Evolutionary conservation across 2,888 invertebrate genomes (phyloP).

Genomic region (Pegoplata infirma): DNA sequence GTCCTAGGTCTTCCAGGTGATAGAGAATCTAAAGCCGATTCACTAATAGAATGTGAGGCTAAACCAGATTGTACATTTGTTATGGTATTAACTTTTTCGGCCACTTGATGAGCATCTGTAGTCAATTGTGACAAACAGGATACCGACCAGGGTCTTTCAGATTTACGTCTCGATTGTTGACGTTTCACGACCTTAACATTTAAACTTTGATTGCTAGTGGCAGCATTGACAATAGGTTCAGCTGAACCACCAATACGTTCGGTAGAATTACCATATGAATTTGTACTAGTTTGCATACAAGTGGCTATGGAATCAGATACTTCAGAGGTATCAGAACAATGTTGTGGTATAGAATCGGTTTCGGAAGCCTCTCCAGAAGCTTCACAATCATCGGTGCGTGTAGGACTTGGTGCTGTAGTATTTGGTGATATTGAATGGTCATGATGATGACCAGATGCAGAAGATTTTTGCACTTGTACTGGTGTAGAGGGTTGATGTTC

Average conservation of each 20-base stretch:
- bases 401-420: constrained; percentile 28
- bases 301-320: constrained; percentile 88
- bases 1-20: constrained; percentile 77
- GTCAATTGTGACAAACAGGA: constrained; percentile 89
- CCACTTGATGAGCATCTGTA: constrained; percentile 76
- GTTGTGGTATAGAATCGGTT: constrained; percentile 79
- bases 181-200: constrained; percentile 81
- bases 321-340: constrained; percentile 86
- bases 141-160: constrained; percentile 90
- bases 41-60: constrained; percentile 89
- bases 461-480: constrained; percentile 63
- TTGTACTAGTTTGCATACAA: constrained; percentile 80
- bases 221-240: constrained; percentile 78
- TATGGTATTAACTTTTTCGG: constrained; percentile 66
- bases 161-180: constrained; percentile 74
- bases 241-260: constrained; percentile 81
- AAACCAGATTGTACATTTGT: constrained; percentile 79
- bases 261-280: constrained; percentile 79
- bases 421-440: background rate
- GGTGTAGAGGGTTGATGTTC: constrained; percentile 75
- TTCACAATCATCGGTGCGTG: constrained; percentile 82
- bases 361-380: constrained; percentile 92
- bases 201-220: constrained; percentile 73
- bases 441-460: constrained; percentile 50
- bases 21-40: constrained; percentile 90